Base-by-base conservation (phyloP, 2,113 vertebrate genomes). In the Passer domesticus region DNA sequence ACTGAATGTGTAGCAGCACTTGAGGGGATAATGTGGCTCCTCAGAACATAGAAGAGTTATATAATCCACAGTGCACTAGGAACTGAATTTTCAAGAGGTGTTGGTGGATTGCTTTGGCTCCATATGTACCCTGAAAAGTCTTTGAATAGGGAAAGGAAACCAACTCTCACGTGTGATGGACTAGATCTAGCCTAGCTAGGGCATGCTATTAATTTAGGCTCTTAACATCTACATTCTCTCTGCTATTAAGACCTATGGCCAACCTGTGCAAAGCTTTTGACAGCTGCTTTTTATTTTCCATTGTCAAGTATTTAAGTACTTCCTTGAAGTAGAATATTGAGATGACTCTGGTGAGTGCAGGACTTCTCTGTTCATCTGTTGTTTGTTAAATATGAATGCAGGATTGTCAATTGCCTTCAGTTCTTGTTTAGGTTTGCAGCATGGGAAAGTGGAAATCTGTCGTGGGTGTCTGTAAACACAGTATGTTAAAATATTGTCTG, bases 391-490 rank as follows among this genome's bases (percentile, higher is more conserved):
- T n/a, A 25, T 58, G 66, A 78, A 33, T 21, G 23, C 21, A 59
- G 74, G 47, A 50, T 50, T 88, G 35, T 90, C 64, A 83, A 47
- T 81, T 8, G 47, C 43, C 60, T 92, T 94, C 52, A 74, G 75
- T 83, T 92, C 41, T 83, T 90, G 55, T 92, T 96, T 86, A 83
- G 60, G 47, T 96, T 90, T 90, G 52, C 68, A 72, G 76, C 10
- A 55, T 74, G 41, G 2, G 3, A 89, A 88, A 87, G 76, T 83
- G 76, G 83, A 83, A 83, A 89, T 81, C 52, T 88, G 52, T 88
- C 30, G 18, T 20, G 43, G 55, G 7, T 80, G 49, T 91, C 56
- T 37, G 6, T 95, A 89, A 93, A 87, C 68, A 90, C 16, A 27
- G 33, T 70, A 20, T 64, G 47, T 81, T 90, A 93, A 94, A 90